Conservation (phyloP, 2,113 vertebrate genomes). For the Gobio gobio region DNA sequence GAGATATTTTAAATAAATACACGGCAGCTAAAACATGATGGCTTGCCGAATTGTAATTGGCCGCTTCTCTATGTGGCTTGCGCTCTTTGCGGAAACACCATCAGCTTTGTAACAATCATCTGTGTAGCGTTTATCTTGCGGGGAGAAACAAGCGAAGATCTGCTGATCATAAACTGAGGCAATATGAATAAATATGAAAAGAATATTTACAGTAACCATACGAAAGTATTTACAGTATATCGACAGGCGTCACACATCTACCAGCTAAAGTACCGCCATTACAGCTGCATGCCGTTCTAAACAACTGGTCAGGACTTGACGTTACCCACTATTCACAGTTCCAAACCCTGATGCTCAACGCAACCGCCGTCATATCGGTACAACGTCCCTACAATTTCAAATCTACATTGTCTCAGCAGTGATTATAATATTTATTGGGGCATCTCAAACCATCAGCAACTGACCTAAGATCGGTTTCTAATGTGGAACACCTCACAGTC, state of each 20-base stretch:
- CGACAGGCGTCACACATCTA: constrained; percentile 35
- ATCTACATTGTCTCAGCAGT: constrained; percentile 25
- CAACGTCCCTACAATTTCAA: constrained; percentile 17
- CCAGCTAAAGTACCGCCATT: constrained; percentile 15
- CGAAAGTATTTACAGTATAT: constrained; percentile 71
- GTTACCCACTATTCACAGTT: constrained; percentile 39
- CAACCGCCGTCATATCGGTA: neutral
- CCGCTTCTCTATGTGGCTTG: neutral
- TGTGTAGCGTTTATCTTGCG: neutral
- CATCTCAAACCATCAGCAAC: neutral
- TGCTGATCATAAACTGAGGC: neutral
- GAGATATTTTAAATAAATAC: neutral
- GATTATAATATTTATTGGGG: constrained; percentile 3
- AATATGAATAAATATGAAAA: constrained; percentile 74
- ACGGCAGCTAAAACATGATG: neutral
- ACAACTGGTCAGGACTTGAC: constrained; percentile 5
- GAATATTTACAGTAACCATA: constrained; percentile 68
- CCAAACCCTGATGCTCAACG: neutral
- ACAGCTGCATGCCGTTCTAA: constrained; percentile 29
- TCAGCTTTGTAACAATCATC: neutral
- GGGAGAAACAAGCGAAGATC: neutral
- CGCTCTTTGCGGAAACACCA: neutral
- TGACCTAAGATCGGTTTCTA: neutral
- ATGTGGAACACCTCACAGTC: neutral
- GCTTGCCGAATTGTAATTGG: neutral